Base-by-base conservation (phyloP, 2,113 vertebrate genomes). In the Myrmecophaga tridactyla region DNA sequence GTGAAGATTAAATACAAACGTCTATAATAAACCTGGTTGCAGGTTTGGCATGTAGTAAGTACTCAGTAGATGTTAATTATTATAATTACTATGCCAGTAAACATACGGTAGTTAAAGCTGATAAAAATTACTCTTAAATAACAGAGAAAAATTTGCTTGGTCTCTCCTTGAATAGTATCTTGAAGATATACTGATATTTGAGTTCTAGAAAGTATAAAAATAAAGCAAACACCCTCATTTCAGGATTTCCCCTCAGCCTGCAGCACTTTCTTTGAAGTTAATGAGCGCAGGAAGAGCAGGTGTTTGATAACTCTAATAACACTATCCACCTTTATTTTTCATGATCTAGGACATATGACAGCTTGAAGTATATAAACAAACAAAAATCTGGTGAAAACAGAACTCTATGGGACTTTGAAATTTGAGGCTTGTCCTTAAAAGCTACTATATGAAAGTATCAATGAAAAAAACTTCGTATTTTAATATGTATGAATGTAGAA, bases 21-120 rank as follows among this genome's bases (percentile, higher is more conserved):
- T n/a, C n/a, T n/a, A n/a, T n/a, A n/a, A n/a, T n/a, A n/a, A n/a
- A n/a, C n/a, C n/a, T n/a, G n/a, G n/a, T n/a, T n/a, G n/a, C n/a
- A n/a, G n/a, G n/a, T n/a, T n/a, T 89, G 60, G 62, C 14, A 96
- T 62, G 53, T 90, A 73, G 86, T 43, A 94, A 69, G 77, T 48
- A 80, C 69, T 81, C 58, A 90, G 25, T 53, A 73, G 39, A 88
- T 84, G 39, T 81, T 88, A 85, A 95, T 95, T 96, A 92, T 56
- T 51, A 41, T 78, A 90, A 92, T 92, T 76, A 92, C 51, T 56
- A 91, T 60, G 70, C 56, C 73, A 91, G 69, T 23, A 96, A 91
- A 62, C 27, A 63, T 53, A 51, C 2, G 46, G 65, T 73, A 67
- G 46, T 85, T 80, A 86, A 89, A 94, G 34, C 3, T 81, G 27